Evolutionary conservation across 2,888 invertebrate genomes (phyloP).

Genomic region (Ochlodes sylvanus): DNA sequence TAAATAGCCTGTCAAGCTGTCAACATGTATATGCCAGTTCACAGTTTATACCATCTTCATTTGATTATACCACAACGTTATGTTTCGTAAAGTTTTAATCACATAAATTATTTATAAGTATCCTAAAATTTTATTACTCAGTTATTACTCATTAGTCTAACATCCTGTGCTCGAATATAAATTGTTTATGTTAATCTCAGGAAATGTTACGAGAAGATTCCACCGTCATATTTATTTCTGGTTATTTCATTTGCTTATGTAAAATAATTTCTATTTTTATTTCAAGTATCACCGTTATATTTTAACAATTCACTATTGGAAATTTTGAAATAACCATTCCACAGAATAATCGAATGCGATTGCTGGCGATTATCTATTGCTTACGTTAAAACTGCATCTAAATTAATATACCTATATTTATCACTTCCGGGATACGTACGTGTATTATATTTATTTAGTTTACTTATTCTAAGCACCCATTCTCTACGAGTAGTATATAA

Average conservation of each 20-base stretch:
- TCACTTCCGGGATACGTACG: too few relatives aligned
- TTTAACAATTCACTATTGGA: too few relatives aligned
- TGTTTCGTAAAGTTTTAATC: neutral
- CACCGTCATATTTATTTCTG: neutral
- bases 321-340: too few relatives aligned
- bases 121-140: slow-evolving; percentile 4
- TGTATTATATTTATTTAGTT: neutral
- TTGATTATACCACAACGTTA: neutral
- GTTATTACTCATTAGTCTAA: slow-evolving; percentile 3
- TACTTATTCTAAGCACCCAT: neutral
- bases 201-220: slow-evolving; percentile 39
- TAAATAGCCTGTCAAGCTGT: neutral
- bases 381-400: too few relatives aligned
- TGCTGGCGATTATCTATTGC: too few relatives aligned
- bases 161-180: slow-evolving; percentile 16
- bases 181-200: slow-evolving; percentile 4
- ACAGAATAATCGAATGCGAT: too few relatives aligned
- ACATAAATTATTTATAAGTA: slow-evolving; percentile 6
- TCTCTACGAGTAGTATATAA: neutral
- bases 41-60: neutral
- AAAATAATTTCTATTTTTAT: neutral
- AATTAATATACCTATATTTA: too few relatives aligned
- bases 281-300: too few relatives aligned
- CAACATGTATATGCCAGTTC: neutral
- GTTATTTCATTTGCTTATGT: neutral